A percentile compares a stretch with the other conserved stretches of the same genome.
phyloP scores from a whole-genome alignment of 2,797 vertebrate genomes.

The Calcarius lapponicus region DNA sequence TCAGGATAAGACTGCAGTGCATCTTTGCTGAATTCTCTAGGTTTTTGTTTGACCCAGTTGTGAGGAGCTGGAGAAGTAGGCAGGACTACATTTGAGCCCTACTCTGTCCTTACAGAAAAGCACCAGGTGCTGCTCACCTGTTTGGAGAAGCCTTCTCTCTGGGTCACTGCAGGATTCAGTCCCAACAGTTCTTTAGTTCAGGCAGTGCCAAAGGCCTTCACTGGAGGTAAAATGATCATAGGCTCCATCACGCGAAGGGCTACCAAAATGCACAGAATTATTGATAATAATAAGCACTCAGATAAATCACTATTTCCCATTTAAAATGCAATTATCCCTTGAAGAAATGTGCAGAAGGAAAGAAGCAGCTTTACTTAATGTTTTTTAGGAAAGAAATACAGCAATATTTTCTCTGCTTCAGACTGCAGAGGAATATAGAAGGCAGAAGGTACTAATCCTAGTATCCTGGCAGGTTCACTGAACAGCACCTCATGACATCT shows the following conservation, averaged over 20 bases:
- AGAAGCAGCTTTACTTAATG: neutral
- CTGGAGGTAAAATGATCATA: neutral
- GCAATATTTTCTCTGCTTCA: neutral
- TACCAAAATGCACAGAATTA: neutral
- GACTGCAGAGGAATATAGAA: neutral
- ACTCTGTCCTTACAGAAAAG: neutral
- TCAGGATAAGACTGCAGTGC: neutral
- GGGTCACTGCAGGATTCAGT: neutral
- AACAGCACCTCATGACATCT: neutral
- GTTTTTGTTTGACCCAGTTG: neutral
- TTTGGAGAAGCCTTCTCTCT: neutral
- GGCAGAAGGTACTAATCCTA: neutral
- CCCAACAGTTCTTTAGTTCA: neutral
- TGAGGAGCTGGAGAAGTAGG: neutral
- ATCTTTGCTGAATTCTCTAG: neutral
- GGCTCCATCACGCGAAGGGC: neutral
- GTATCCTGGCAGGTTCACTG: neutral
- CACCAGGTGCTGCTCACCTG: neutral
- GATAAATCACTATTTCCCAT: neutral
- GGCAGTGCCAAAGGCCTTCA: neutral
- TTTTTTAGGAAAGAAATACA: neutral
- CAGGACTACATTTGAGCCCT: neutral
- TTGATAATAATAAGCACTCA: neutral
- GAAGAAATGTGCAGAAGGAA: neutral
- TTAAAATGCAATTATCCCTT: neutral